Evolutionary conservation across 2,888 invertebrate species (phyloP).

Genomic region (Carterocephalus palaemon): DNA sequence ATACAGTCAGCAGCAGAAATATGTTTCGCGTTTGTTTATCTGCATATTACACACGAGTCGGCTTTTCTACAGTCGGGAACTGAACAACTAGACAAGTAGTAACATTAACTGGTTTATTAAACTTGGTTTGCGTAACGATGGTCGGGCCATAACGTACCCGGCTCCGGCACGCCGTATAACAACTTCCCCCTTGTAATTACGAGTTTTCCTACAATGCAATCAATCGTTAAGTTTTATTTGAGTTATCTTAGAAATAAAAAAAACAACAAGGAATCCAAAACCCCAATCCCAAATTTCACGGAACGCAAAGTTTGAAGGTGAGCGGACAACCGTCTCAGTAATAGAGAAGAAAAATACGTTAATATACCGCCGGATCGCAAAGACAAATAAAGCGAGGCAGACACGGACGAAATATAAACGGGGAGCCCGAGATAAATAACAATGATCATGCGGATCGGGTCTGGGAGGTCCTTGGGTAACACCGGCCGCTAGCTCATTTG

Average conservation of each 20-base stretch:
- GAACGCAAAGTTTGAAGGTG: constrained; percentile 73
- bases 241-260: constrained; percentile 70
- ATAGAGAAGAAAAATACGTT: constrained; percentile 79
- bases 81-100: constrained; percentile 23
- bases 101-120: constrained; percentile 45
- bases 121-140: constrained; percentile 47
- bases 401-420: constrained; percentile 73
- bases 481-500: too few species aligned
- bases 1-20: neutral
- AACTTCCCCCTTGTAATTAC: constrained; percentile 52
- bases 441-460: constrained; percentile 63
- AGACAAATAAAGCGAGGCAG: constrained; percentile 75
- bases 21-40: neutral
- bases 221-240: constrained; percentile 77
- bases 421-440: constrained; percentile 72
- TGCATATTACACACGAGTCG: neutral
- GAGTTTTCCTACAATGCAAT: constrained; percentile 64
- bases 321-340: constrained; percentile 70
- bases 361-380: constrained; percentile 76
- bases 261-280: constrained; percentile 72
- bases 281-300: constrained; percentile 57
- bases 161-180: constrained; percentile 51
- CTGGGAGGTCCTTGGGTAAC: constrained; percentile 31
- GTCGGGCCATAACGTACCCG: constrained; percentile 47
- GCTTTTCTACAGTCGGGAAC: constrained; percentile 1